Base-by-base conservation (phyloP, 2,113 vertebrate species). In the Aegypius monachus region DNA sequence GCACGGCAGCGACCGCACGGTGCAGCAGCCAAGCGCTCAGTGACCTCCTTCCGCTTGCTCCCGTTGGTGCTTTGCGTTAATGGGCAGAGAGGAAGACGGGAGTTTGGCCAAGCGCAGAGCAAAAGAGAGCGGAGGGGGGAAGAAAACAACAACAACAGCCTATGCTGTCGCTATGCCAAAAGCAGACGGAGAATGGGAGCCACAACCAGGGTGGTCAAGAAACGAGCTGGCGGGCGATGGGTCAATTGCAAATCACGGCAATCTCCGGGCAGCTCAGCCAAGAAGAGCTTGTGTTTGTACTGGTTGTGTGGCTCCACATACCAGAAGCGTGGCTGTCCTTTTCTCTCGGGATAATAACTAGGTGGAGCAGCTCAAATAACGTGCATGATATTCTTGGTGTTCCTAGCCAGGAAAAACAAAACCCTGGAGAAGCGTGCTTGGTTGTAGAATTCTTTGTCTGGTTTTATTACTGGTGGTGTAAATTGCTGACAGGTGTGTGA, bases 21-120 rank as follows among this genome's bases (percentile, higher is more conserved):
- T 3, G 58, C n/a, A 15, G 42, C 87, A 62, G 56, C 92, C 92
- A 86, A 95, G 81, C 6, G 81, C 72, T 79, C 45, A 7, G 77
- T 92, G 95, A 81, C 92, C 91, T 94, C 93, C 90, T 97, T 95
- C 94, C 23, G 23, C 86, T 81, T 10, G 10, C 87, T 78, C 47
- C 67, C 9, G 9, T 89, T n/a, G 73, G 68, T 72, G 86, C 84
- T 50, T 67, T 7, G 0, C 9, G 10, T 38, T 88, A 63, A 89
- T 34, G 91, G 93, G 53, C 87, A 71, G 48, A 66, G 93, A 81
- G 79, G 86, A 80, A 87, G 87, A 70, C 92, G 80, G 93, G 85
- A 97, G 74, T 87, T 92, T 92, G 94, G 95, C 92, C 75, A 58
- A 88, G 86, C 86, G 93, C 95, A 91, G 59, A 96, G 88, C 15